These are phyloP conservation scores for Mycalesis mineus DNA, from an alignment of 2,888 invertebrate species.

Conservation along the genomic window DNA sequence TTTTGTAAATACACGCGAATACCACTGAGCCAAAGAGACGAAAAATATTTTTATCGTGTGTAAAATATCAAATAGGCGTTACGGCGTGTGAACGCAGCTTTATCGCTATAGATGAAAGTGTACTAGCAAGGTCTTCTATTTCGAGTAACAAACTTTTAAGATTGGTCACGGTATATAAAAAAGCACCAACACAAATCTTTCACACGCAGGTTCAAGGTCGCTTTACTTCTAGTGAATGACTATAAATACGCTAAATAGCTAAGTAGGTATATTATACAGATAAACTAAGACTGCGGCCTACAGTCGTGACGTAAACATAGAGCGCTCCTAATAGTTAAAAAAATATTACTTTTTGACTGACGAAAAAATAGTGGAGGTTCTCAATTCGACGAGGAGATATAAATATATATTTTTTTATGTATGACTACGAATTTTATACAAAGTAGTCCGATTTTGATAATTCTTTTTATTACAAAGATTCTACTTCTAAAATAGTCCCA, in stretches of 20 bases:
- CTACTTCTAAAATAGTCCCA: too few species aligned
- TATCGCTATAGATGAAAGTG: constrained; percentile 41
- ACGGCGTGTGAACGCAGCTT: background rate
- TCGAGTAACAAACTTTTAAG: constrained; percentile 30
- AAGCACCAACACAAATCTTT: constrained; percentile 22
- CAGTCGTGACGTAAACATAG: background rate
- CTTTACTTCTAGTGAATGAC: constrained; percentile 17
- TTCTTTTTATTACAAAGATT: too few species aligned
- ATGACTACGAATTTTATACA: too few species aligned
- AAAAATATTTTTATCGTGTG: background rate
- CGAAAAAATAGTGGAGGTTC: too few species aligned
- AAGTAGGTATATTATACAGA: background rate
- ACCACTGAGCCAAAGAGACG: too few species aligned
- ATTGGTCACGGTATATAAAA: constrained; percentile 31
- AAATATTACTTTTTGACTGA: too few species aligned
- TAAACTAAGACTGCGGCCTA: background rate
- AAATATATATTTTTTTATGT: too few species aligned
- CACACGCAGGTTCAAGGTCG: constrained; percentile 32
- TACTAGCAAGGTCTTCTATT: constrained; percentile 37
- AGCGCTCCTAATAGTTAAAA: too few species aligned
- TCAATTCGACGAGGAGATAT: too few species aligned
- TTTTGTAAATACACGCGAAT: too few species aligned
- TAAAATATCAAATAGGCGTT: background rate
- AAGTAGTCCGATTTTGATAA: too few species aligned
- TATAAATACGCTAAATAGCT: constrained; percentile 19